Percentiles rank a stretch among this genome's conserved stretches.
phyloP scores from a whole-genome alignment of 2,113 vertebrate species.

The Planiliza haematocheilus region DNA sequence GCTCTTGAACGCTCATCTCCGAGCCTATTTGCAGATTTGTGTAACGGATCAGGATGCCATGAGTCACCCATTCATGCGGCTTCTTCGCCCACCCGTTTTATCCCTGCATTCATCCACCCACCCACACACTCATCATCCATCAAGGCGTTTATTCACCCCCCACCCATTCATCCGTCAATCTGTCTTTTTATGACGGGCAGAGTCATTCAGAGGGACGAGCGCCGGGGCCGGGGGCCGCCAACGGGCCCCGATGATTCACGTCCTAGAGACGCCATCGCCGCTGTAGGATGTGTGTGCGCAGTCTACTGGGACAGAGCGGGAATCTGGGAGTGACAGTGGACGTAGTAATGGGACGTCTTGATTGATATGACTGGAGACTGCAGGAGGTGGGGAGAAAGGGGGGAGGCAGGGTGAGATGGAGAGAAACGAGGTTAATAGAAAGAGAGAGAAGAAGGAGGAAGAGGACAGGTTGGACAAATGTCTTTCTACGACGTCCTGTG shows the following conservation, averaged over 20 bases:
- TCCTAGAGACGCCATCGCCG: constrained; percentile 23
- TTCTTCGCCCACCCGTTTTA: constrained; percentile 32
- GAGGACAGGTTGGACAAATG: background rate
- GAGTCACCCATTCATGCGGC: constrained; percentile 55
- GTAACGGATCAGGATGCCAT: constrained; percentile 56
- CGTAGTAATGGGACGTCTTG: constrained; percentile 37
- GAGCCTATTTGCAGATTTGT: constrained; percentile 53
- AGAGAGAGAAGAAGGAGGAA: constrained; percentile 21
- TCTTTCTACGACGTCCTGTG: constrained; percentile 2
- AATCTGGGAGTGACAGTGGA: constrained; percentile 30
- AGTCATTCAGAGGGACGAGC: constrained; percentile 42
- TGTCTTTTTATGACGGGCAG: constrained; percentile 45
- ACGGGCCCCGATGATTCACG: constrained; percentile 49
- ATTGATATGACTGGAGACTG: constrained; percentile 50
- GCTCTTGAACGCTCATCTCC: constrained; percentile 27
- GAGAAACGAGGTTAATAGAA: constrained; percentile 54
- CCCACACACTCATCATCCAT: constrained; percentile 13
- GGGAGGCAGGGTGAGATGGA: constrained; percentile 4
- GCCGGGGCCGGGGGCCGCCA: constrained; percentile 38
- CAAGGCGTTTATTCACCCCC: constrained; percentile 6
- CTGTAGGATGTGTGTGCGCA: background rate
- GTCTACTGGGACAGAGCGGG: background rate
- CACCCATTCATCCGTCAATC: constrained; percentile 61
- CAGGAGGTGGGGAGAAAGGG: background rate
- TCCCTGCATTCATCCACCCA: constrained; percentile 35